phyloP scores from a whole-genome alignment of 2,113 vertebrate species.

The Lucifuga dentata region DNA sequence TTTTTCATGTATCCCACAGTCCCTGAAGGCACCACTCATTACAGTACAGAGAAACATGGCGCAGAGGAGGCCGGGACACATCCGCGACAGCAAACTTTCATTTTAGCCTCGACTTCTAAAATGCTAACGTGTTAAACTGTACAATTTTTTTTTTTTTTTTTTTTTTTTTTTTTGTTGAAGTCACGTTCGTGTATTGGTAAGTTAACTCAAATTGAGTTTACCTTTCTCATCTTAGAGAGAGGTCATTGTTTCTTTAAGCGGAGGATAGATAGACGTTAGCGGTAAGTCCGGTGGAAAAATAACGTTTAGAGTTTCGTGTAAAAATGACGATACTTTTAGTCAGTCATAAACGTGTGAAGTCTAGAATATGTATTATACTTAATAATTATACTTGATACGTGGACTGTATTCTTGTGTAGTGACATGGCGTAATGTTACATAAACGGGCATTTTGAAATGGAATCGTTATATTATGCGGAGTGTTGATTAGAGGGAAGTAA shows the following conservation, averaged over 20 bases:
- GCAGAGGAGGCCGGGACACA: constrained; percentile 56
- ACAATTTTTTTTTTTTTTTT: rapidly evolving
- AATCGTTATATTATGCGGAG: not conserved
- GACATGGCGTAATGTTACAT: not conserved
- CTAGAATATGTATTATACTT: too few species aligned
- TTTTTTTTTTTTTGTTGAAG: rapidly evolving
- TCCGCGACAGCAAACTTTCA: constrained; percentile 56
- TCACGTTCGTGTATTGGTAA: constrained; percentile 41
- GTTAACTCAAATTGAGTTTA: not conserved
- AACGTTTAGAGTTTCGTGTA: not conserved
- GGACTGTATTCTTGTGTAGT: rapidly evolving
- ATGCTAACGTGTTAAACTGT: not conserved
- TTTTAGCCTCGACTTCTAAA: not conserved
- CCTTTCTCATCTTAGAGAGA: not conserved
- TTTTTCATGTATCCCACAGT: constrained; percentile 23
- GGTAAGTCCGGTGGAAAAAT: not conserved
- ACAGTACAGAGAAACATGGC: constrained; percentile 67
- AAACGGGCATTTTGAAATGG: not conserved
- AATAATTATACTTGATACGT: not conserved
- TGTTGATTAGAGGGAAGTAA: constrained; percentile 26
- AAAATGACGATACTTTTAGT: constrained; percentile 5
- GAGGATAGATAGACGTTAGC: constrained; percentile 6
- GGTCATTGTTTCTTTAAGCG: not conserved
- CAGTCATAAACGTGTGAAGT: not conserved
- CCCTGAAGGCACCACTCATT: constrained; percentile 40